Evolutionary conservation across 2,113 vertebrate genomes (phyloP), one percentile per base, ranked within the genome.

Genomic region (Antigone vipio): DNA sequence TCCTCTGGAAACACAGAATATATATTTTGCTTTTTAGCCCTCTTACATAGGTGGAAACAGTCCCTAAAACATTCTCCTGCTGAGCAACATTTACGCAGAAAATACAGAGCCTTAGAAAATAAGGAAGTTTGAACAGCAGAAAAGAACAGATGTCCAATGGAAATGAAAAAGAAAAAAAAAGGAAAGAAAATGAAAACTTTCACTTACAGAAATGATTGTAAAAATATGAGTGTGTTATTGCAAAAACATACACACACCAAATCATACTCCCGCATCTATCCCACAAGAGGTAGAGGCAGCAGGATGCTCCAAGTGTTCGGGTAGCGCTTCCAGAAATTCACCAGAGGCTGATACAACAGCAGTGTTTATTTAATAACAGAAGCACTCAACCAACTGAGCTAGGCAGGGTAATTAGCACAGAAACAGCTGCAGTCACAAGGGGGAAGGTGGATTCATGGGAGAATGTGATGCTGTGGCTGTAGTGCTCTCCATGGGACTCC

Each of bases 361-460:
- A 59, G 55, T 83, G 79, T 95, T 93, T 93, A 62, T 93, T 94
- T 86, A 76, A 71, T 86, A 90, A 92, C 59, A 80, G 53, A 86
- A 92, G 42, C 71, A 92, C 23, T 85, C 74, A 93, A 67, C 42
- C 67, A 67, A 40, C 42, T 5, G 55, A 71, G 45, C 67, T 76
- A 69, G 79, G 59, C 81, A 47, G 67, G 10, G 53, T 94, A 88
- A 93, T 93, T 87, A 95, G 71, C 85, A 67, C 50, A 66, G 78
- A 58, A 95, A 77, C 92, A 95, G 55, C 92, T 90, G 88, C 89
- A 92, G 64, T 88, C 92, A 59, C 85, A 88, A 85, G 92, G 21
- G 76, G 55, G 9, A 58, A 76, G 32, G 38, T 64, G 38, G 49
- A 89, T 89, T 89, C 78, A 58, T 38, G 30, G 87, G 69, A 96